These are phyloP conservation scores for Nebria salina DNA, from an alignment of 2,888 invertebrate genomes.

Conservation along the genomic window DNA sequence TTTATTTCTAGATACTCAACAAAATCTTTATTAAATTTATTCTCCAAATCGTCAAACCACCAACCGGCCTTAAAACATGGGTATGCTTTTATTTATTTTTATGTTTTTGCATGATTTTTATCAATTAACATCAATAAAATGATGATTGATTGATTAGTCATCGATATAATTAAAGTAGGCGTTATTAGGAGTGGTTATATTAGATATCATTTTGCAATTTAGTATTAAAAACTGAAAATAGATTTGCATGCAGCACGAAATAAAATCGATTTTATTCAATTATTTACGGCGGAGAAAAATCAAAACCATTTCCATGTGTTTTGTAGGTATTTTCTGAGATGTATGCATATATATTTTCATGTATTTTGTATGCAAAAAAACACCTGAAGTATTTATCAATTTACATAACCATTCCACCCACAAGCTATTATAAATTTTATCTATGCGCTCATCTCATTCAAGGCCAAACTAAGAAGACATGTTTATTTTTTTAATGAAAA, in stretches of 20 bases:
- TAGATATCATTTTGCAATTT: background rate
- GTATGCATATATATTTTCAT: background rate
- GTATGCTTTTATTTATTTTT: slow-evolving; percentile 66
- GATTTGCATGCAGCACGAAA: background rate
- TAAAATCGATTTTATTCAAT: slow-evolving; percentile 1
- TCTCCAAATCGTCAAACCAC: slow-evolving; percentile 72
- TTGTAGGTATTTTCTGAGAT: background rate
- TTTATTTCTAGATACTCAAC: slow-evolving; percentile 73
- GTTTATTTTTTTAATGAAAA: background rate
- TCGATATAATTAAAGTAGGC: background rate
- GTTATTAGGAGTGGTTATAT: slow-evolving; percentile 8
- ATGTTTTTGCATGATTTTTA: slow-evolving; percentile 21
- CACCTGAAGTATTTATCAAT: background rate
- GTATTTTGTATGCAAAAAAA: background rate
- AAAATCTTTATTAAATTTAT: slow-evolving; percentile 77
- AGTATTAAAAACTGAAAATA: background rate
- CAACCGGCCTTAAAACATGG: slow-evolving; percentile 74
- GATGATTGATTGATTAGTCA: background rate
- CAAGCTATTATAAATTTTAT: background rate
- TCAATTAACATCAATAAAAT: background rate
- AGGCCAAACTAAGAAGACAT: background rate
- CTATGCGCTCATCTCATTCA: background rate
- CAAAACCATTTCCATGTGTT: background rate
- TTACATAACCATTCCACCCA: background rate
- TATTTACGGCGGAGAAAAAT: background rate